Conservation (phyloP, 2,113 vertebrate genomes). For the Spermophilus dauricus region DNA sequence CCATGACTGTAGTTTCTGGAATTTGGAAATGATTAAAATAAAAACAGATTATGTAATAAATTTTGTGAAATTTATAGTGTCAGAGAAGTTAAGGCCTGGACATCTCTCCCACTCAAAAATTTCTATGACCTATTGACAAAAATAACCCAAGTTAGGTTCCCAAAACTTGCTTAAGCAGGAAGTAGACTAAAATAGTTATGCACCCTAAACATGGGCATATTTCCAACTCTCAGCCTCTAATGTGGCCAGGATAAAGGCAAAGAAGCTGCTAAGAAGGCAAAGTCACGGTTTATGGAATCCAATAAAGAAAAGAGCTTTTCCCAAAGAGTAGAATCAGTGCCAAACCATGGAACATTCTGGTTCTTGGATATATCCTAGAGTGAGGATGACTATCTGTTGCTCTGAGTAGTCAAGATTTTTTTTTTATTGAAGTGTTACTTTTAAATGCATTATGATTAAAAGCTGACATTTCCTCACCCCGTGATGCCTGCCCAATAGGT, state of each 20-base stretch:
- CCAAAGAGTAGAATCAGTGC: not conserved
- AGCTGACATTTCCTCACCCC: not conserved
- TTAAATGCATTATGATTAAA: not conserved
- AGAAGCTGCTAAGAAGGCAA: not conserved
- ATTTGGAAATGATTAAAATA: slow-evolving; percentile 14
- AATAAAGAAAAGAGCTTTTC: not conserved
- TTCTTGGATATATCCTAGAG: not conserved
- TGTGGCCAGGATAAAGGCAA: not conserved
- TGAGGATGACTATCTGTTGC: not conserved
- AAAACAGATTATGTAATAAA: not conserved
- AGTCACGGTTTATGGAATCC: not conserved
- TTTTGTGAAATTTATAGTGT: not conserved
- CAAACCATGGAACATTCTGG: not conserved
- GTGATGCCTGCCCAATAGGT: not conserved
- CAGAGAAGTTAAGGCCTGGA: not conserved
- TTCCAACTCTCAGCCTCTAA: not conserved
- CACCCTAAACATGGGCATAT: not conserved
- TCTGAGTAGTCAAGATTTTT: not conserved
- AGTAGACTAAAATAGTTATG: not conserved
- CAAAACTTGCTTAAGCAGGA: not conserved
- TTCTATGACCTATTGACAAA: not conserved
- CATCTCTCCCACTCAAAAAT: not conserved
- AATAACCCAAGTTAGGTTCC: not conserved
- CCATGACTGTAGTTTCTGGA: not conserved
- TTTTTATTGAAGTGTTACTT: not conserved